A percentile compares a stretch with the other conserved stretches of the same genome.
phyloP scores from a whole-genome alignment of 2,888 invertebrate genomes.

The Cordilura impudica region DNA sequence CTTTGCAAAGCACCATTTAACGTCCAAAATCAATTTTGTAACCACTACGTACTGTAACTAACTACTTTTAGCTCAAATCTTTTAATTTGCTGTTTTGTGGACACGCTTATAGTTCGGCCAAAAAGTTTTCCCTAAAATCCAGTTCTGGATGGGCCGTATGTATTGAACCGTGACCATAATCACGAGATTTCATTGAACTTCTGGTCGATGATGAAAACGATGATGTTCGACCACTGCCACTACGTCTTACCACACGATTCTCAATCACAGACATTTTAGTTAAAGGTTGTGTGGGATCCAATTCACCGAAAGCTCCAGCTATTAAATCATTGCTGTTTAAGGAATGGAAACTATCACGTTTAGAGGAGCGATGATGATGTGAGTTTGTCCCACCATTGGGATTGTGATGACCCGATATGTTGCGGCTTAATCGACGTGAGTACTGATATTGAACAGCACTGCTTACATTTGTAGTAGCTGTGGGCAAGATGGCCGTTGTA shows the following conservation, averaged over 20 bases:
- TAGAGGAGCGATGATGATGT: slow-evolving; percentile 66
- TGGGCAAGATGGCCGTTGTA: slow-evolving; percentile 49
- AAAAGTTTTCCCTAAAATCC: slow-evolving; percentile 77
- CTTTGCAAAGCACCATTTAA: slow-evolving; percentile 18
- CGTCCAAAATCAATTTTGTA: neutral
- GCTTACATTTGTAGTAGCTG: slow-evolving; percentile 61
- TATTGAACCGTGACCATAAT: slow-evolving; percentile 72
- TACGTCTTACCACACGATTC: slow-evolving; percentile 75
- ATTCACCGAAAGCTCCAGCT: slow-evolving; percentile 75
- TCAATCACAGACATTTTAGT: slow-evolving; percentile 77
- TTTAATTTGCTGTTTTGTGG: neutral
- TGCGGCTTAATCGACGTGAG: slow-evolving; percentile 73
- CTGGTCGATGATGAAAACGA: slow-evolving; percentile 75
- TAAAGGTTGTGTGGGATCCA: slow-evolving; percentile 75
- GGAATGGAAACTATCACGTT: slow-evolving; percentile 76
- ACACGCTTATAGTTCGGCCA: slow-evolving; percentile 75
- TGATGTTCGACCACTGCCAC: slow-evolving; percentile 70
- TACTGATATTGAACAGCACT: slow-evolving; percentile 75
- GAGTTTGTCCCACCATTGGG: slow-evolving; percentile 54
- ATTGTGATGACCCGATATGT: slow-evolving; percentile 71
- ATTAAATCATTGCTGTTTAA: slow-evolving; percentile 74
- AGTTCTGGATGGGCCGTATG: slow-evolving; percentile 76
- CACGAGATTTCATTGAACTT: slow-evolving; percentile 76
- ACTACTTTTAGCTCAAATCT: neutral
- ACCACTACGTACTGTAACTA: neutral